Base-by-base conservation (phyloP, 2,888 invertebrate genomes). In the Rhingia campestris region DNA sequence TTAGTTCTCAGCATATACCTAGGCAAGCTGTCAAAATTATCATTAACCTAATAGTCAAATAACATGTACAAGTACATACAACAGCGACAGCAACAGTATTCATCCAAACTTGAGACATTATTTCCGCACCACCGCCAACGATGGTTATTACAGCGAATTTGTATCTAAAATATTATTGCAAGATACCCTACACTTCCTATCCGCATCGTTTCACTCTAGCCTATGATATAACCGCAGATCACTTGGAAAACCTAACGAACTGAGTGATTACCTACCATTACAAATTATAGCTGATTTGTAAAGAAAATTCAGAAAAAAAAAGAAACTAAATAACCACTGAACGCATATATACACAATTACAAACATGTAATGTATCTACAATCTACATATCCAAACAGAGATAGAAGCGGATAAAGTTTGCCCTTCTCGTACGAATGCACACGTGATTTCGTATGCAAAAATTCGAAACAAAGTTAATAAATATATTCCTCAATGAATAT, bases 401-500 rank as follows among this genome's bases (percentile, higher is more conserved):
- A 22, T 22, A 22, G 22, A 22, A 22, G 2, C 22, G 22, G 22
- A 22, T 22, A 22, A 22, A 22, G 22, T 22, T 22, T 22, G 22
- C 22, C 22, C 22, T 22, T 22, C 22, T 22, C 61, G 33, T 4
- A 14, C 33, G 33, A 9, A 14, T 47, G 14, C 49, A n/a, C 37
- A 14, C 0, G 6, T 47, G 22, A 47, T 49, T 63, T 63, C 22
- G n/a, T 30, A 56, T 47, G 33, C 39, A 63, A 9, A 74, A 32
- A 7, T 45, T 30, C 6, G 9, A 47, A 59, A 43, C 1, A 41
- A 10, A 41, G 9, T n/a, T 10, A 74, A 43, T 35, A 22, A 22
- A 51, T 66, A 58, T 56, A 47, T 66, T 51, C 66, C 41, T 30
- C 41, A 43, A 58, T 73, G 45, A 53, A 61, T 72, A 58, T 66